Evolutionary conservation across 2,888 invertebrate species (phyloP).

Genomic region (Mactromeris polynyma): DNA sequence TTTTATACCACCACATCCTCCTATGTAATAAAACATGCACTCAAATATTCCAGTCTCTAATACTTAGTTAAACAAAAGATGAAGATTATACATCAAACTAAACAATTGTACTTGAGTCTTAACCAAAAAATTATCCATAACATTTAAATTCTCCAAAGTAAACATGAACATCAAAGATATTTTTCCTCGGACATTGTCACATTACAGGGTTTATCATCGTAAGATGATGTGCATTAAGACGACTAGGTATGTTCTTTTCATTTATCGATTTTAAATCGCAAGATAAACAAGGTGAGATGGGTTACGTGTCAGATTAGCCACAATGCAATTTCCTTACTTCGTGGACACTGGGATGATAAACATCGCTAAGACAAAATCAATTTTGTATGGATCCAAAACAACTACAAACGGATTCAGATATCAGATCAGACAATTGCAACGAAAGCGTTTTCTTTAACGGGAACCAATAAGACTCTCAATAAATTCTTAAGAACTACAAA

Average conservation of each 20-base stretch:
- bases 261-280: conserved; percentile 5
- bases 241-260: conserved; percentile 9
- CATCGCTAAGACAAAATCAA: background rate
- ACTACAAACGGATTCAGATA: background rate
- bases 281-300: conserved; percentile 3
- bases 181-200: background rate
- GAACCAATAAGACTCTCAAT: too few species aligned
- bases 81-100: background rate
- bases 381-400: background rate
- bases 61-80: background rate
- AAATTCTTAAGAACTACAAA: too few species aligned
- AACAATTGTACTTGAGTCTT: background rate
- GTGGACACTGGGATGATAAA: conserved; percentile 7
- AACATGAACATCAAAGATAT: background rate
- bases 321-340: background rate
- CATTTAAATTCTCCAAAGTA: background rate
- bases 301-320: background rate
- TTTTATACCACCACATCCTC: background rate
- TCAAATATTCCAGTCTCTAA: background rate
- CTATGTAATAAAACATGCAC: background rate
- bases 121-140: background rate
- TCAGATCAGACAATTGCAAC: too few species aligned
- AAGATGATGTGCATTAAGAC: background rate
- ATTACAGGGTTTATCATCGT: background rate
- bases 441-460: too few species aligned